Percentiles rank a stretch among this genome's conserved stretches.
Conservation (phyloP, 2,888 invertebrate species). For the Drosophila acutilabella region DNA sequence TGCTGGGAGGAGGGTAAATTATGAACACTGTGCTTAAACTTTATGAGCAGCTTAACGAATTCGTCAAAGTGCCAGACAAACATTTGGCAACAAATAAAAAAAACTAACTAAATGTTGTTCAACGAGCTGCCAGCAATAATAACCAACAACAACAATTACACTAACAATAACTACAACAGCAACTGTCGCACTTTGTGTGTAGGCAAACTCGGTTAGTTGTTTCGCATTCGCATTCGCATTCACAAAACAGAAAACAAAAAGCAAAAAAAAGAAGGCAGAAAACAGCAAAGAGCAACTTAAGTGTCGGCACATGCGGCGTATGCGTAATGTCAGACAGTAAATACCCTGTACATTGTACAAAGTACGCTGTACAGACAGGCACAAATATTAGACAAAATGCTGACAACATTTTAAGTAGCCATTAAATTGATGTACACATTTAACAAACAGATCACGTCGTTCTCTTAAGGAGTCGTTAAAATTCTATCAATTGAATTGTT, state of each 20-base stretch:
- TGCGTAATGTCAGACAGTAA: constrained; percentile 51
- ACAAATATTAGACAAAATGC: neutral
- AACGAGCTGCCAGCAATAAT: constrained; percentile 50
- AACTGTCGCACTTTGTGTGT: constrained; percentile 50
- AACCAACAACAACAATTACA: constrained; percentile 27
- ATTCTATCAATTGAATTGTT: neutral
- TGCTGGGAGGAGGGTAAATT: constrained; percentile 45
- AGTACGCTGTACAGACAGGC: constrained; percentile 42
- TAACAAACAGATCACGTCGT: constrained; percentile 40
- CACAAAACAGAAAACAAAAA: constrained; percentile 26
- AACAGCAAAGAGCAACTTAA: constrained; percentile 43
- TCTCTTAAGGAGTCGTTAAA: neutral
- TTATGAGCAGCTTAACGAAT: constrained; percentile 55
- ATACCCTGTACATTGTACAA: constrained; percentile 36
- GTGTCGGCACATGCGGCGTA: constrained; percentile 76
- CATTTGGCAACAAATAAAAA: constrained; percentile 55
- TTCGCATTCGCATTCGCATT: constrained; percentile 45
- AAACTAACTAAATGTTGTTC: constrained; percentile 50
- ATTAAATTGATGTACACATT: constrained; percentile 11
- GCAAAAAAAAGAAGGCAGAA: neutral
- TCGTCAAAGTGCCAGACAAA: constrained; percentile 69
- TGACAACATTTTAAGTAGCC: neutral
- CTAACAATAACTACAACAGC: constrained; percentile 24
- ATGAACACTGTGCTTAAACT: constrained; percentile 58
- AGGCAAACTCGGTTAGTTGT: constrained; percentile 59